These are phyloP conservation scores for Cyprinodon variegatus DNA, from an alignment of 2,113 vertebrate species.

Conservation along the genomic window DNA sequence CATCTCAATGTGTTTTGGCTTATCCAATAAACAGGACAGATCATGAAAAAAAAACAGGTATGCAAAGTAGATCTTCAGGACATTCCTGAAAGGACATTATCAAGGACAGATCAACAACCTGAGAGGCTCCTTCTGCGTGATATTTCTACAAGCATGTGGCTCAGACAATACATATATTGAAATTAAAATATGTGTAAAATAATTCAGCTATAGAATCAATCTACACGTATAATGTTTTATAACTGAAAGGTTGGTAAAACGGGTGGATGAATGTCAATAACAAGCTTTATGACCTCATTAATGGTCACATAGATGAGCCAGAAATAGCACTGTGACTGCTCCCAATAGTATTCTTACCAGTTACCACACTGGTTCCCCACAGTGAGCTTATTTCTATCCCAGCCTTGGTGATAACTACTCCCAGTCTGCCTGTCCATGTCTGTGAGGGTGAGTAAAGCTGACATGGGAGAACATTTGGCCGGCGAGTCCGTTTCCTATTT, in stretches of 20 bases:
- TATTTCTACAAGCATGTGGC: too few relatives aligned
- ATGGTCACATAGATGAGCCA: constrained; percentile 13
- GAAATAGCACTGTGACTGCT: constrained; percentile 10
- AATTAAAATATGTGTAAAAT: too few relatives aligned
- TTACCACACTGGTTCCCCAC: constrained; percentile 26
- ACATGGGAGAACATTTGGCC: constrained; percentile 60
- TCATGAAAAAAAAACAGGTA: too few relatives aligned
- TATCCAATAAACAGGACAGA: too few relatives aligned
- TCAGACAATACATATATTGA: too few relatives aligned
- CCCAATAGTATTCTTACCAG: constrained; percentile 18
- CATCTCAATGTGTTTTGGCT: too few relatives aligned
- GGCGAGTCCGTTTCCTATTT: constrained; percentile 60
- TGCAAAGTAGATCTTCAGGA: too few relatives aligned
- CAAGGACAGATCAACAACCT: too few relatives aligned
- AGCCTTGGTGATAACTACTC: constrained; percentile 51
- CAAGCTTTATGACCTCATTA: constrained; percentile 7
- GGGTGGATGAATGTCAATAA: background rate
- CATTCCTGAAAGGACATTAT: too few relatives aligned
- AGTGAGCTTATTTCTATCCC: constrained; percentile 67
- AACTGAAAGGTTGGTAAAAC: background rate
- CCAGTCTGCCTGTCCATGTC: constrained; percentile 32
- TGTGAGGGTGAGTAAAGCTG: constrained; percentile 29
- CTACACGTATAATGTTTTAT: background rate
- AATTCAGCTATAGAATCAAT: background rate
- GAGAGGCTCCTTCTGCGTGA: too few relatives aligned